phyloP scores from a whole-genome alignment of 2,797 vertebrate genomes.

The Trachurus trachurus region DNA sequence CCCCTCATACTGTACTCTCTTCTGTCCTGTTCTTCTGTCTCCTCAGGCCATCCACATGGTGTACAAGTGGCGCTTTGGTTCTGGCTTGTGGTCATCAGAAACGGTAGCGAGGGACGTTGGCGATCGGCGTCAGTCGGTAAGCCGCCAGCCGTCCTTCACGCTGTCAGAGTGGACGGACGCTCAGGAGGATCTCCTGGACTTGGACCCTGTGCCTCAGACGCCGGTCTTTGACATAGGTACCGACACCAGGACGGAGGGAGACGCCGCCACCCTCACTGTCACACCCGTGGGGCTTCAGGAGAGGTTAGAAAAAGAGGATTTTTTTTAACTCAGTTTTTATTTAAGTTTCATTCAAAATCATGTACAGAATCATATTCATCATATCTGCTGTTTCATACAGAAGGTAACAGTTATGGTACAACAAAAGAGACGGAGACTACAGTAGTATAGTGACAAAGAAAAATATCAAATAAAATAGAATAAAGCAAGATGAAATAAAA shows the following conservation, averaged over 20 bases:
- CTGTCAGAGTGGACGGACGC: slow-evolving; percentile 98
- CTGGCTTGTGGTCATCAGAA: slow-evolving; percentile 70
- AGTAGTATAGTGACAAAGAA: too few species aligned
- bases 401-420: too few species aligned
- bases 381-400: too few species aligned
- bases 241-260: slow-evolving; percentile 91
- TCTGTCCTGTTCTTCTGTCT: not conserved
- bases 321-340: too few species aligned
- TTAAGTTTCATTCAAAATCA: too few species aligned
- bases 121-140: slow-evolving; percentile 95
- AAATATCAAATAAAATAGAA: too few species aligned
- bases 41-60: slow-evolving; percentile 88
- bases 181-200: slow-evolving; percentile 93
- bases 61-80: slow-evolving; percentile 79
- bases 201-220: slow-evolving; percentile 92
- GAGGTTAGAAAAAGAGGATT: slow-evolving; percentile 83
- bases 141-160: slow-evolving; percentile 97
- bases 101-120: slow-evolving; percentile 76
- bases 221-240: slow-evolving; percentile 93
- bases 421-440: too few species aligned
- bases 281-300: slow-evolving; percentile 97
- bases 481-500: too few species aligned
- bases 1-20: not conserved
- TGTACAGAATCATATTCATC: too few species aligned
- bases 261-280: slow-evolving; percentile 92